phyloP scores from a whole-genome alignment of 1,140 invertebrate species.

The Polypedilum pembai region DNA sequence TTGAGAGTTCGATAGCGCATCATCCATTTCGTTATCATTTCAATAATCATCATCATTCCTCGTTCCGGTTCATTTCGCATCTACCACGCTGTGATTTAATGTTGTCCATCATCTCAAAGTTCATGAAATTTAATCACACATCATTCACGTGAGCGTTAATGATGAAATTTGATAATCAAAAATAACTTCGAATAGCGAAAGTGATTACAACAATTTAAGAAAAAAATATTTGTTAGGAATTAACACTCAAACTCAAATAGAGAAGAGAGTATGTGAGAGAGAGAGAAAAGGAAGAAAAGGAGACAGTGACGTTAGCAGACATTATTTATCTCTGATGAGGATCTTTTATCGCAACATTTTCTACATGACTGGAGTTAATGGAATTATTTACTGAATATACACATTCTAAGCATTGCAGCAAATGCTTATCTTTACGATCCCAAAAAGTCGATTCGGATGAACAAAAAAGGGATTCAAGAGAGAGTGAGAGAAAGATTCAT shows the following conservation, averaged over 20 bases:
- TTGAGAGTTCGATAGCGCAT: not conserved
- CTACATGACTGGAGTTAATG: slow-evolving; percentile 11
- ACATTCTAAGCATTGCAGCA: not conserved
- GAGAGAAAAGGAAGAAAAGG: not conserved
- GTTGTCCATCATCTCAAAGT: not conserved
- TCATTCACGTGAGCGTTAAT: not conserved
- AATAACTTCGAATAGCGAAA: not conserved
- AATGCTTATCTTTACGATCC: slow-evolving; percentile 11
- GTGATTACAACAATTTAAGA: no score
- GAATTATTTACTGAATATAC: slow-evolving; percentile 19
- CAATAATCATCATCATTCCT: slow-evolving; percentile 3
- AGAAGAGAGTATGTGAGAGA: not conserved
- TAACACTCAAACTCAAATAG: no score
- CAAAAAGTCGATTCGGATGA: slow-evolving; percentile 5
- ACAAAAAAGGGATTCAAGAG: not conserved
- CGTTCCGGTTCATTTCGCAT: not conserved
- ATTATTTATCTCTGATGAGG: not conserved
- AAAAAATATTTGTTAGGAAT: no score
- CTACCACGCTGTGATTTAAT: not conserved
- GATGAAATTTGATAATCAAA: slow-evolving; percentile 6
- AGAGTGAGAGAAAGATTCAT: no score
- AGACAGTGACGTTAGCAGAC: slow-evolving; percentile 1
- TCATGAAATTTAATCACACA: not conserved
- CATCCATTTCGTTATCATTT: not conserved
- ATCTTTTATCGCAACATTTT: slow-evolving; percentile 18